Base-by-base conservation (phyloP, 1,140 invertebrate genomes). In the Musca vetustissima region DNA sequence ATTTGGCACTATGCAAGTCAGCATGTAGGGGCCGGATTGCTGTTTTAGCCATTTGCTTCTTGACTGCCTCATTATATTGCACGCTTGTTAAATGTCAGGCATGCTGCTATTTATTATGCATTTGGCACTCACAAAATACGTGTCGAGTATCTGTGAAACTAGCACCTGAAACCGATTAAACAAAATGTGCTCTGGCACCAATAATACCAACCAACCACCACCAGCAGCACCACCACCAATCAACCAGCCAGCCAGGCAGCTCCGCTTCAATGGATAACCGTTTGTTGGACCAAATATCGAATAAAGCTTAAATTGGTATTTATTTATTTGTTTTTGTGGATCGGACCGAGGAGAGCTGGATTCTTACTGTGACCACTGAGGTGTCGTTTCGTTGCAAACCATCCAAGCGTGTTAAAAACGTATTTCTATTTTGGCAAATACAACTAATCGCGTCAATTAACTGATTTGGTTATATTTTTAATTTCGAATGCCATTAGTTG, bases 41-140 rank as follows among this genome's bases (percentile, higher is more conserved):
- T 11, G 57, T 43, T 36, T 11, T 61, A 36, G n/a, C 22, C 11
- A 9, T 61, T 43, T 36, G 14, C 17, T 17, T 57, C 28, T 28
- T 57, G 57, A 17, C 57, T 61, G 57, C 57, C 57, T 61, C 57
- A 61, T 61, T 61, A 61, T 61, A 61, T 61, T 61, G 57, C 57
- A 61, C 57, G 57, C 57, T 61, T 61, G 57, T 61, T 61, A 61
- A 61, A 61, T 61, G 57, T 61, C 57, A 61, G 57, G 57, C 57
- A 61, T 61, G 57, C 57, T 61, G 57, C 57, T 61, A 61, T 61
- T 61, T 61, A 61, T 61, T 61, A 61, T 61, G 57, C 57, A 61
- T 61, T 61, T 61, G 57, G 57, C 57, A 61, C 57, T 61, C 57
- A 61, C 57, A 61, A 61, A 43, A 61, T 61, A 61, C 57, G 57